Evolutionary conservation across 2,113 vertebrate species (phyloP).

Genomic region (sheep (Ovis aries)): ARS-UI_Ramb_v3.0 NC_056054.1:5970001-5970500

Average conservation of each 20-base stretch:
- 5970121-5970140: accelerated
- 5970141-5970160: accelerated
- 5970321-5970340: accelerated
- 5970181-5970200: not conserved
- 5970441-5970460: too few species aligned
- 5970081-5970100: accelerated
- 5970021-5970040: accelerated
- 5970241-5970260: too few species aligned
- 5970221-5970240: not conserved
- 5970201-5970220: too few species aligned
- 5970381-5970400: not conserved
- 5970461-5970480: not conserved
- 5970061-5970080: accelerated
- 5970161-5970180: accelerated
- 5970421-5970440: not conserved
- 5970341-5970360: accelerated
- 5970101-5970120: not conserved
- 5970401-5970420: accelerated
- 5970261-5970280: not conserved
- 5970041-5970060: accelerated
- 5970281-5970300: accelerated
- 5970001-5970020: not conserved
- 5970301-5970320: accelerated
- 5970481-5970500: not conserved
- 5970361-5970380: accelerated